phyloP scores from a whole-genome alignment of 2,797 vertebrate genomes.

The Cercopithecus neglectus region DNA sequence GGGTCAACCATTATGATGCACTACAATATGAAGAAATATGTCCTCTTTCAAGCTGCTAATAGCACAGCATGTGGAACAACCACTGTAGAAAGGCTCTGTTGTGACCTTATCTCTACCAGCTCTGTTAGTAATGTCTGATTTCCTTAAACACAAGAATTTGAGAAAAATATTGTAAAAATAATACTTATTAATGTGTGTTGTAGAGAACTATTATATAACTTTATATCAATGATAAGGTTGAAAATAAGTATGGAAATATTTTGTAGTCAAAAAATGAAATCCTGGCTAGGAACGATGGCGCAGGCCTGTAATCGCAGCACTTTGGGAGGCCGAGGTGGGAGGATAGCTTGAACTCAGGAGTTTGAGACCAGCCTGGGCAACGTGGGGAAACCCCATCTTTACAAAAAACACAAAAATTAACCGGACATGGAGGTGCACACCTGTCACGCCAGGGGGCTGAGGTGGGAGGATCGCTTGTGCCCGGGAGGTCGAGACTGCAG shows the following conservation, averaged over 20 bases:
- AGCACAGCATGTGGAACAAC: neutral
- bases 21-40: neutral
- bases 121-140: neutral
- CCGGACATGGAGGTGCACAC: no score
- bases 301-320: no score
- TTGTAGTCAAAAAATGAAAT: neutral
- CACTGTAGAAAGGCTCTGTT: neutral
- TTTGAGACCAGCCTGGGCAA: no score
- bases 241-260: neutral
- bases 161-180: neutral
- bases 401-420: no score
- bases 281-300: no score
- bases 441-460: no score
- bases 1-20: neutral
- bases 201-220: neutral
- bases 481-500: no score
- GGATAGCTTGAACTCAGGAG: no score
- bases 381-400: no score
- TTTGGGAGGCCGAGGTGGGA: no score
- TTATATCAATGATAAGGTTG: neutral
- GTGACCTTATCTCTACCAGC: neutral
- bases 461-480: no score
- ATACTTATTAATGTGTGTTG: neutral
- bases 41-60: neutral
- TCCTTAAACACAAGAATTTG: neutral